phyloP scores from a whole-genome alignment of 2,113 vertebrate genomes.

The Panthera uncia region DNA sequence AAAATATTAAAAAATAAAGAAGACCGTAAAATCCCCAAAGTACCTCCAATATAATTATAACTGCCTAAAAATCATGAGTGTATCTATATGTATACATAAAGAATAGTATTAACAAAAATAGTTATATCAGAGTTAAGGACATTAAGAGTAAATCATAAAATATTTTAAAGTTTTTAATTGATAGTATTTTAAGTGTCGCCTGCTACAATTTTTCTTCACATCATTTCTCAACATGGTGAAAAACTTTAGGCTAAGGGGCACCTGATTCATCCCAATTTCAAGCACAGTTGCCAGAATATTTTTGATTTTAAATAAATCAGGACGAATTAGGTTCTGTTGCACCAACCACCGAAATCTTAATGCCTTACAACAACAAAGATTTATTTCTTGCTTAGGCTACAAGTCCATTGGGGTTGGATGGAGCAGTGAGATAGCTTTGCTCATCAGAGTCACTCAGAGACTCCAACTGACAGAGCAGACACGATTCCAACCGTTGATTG shows the following conservation, averaged over 20 bases:
- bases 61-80: not conserved
- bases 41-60: not conserved
- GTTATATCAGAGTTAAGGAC: not conserved
- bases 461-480: not conserved
- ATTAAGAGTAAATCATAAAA: constrained; percentile 14
- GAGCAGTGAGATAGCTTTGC: not conserved
- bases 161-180: constrained; percentile 10
- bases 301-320: constrained; percentile 2
- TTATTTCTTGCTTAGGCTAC: not conserved
- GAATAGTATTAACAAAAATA: not conserved
- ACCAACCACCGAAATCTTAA: not conserved
- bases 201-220: constrained; percentile 17
- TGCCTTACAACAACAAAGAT: not conserved
- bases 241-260: not conserved
- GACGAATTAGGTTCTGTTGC: not conserved
- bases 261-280: not conserved
- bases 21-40: not conserved
- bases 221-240: constrained; percentile 20
- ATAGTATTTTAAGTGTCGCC: not conserved
- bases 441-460: not conserved
- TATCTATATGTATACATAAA: not conserved
- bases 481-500: not conserved
- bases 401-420: not conserved
- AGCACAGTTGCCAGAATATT: not conserved
- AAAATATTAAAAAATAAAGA: not conserved